Percentiles rank a stretch among this genome's conserved stretches.
These are phyloP conservation scores for Sycophaga agraensis DNA, from an alignment of 1,140 invertebrate species.

Conservation along the genomic window DNA sequence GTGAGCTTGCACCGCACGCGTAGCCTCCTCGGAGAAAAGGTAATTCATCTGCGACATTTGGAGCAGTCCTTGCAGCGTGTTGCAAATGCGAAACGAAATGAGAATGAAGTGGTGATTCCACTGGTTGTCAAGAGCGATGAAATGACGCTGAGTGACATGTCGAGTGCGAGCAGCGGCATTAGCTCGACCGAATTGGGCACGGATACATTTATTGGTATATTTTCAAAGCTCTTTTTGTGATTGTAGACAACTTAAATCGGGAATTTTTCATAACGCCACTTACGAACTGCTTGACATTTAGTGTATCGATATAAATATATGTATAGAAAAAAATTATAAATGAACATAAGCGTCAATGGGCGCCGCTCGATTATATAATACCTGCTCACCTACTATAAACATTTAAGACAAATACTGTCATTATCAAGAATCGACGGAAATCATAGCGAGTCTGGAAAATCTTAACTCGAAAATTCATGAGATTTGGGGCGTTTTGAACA, in stretches of 20 bases:
- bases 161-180: constrained; percentile 69
- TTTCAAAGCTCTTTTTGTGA: constrained; percentile 27
- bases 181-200: constrained; percentile 69
- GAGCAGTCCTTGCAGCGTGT: constrained; percentile 72
- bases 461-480: constrained; percentile 72
- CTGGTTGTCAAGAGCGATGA: constrained; percentile 48
- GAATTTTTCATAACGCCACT: too few relatives aligned
- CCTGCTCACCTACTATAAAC: constrained; percentile 16
- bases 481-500: constrained; percentile 69
- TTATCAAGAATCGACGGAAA: constrained; percentile 68
- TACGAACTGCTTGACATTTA: too few relatives aligned
- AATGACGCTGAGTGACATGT: constrained; percentile 64
- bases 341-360: background rate
- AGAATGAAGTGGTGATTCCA: constrained; percentile 40
- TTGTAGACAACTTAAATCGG: background rate
- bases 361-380: constrained; percentile 1
- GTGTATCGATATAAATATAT: too few relatives aligned
- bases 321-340: background rate
- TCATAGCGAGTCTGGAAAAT: constrained; percentile 70
- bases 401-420: constrained; percentile 41
- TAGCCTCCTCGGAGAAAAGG: constrained; percentile 75
- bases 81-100: constrained; percentile 48
- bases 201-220: constrained; percentile 56
- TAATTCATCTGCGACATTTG: constrained; percentile 73
- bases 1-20: constrained; percentile 75